A percentile compares a stretch with the other conserved stretches of the same genome.
Evolutionary conservation across 1,140 invertebrate species (phyloP).

Genomic region (Sarcophaga peregrina): DNA sequence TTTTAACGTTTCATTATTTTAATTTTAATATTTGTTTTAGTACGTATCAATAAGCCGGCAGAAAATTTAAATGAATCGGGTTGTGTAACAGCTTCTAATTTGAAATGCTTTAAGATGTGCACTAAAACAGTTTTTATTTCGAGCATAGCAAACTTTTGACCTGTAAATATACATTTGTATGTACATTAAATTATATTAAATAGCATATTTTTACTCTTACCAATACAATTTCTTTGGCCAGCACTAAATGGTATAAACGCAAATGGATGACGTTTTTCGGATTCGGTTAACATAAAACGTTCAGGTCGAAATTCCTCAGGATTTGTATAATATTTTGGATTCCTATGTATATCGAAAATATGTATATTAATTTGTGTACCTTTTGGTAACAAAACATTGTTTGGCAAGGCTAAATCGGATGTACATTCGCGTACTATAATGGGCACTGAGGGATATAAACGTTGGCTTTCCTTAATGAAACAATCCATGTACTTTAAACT

Average conservation of each 20-base stretch:
- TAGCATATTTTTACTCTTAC: conserved; percentile 42
- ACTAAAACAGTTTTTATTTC: conserved; percentile 67
- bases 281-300: conserved; percentile 76
- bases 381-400: conserved; percentile 66
- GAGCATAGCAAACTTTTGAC: conserved; percentile 68
- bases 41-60: conserved; percentile 51
- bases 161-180: conserved; percentile 43
- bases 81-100: conserved; percentile 53
- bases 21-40: conserved; percentile 51
- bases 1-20: conserved; percentile 47
- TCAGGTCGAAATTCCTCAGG: conserved; percentile 80
- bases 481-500: conserved; percentile 74
- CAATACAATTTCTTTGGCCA: conserved; percentile 61
- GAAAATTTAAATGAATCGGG: conserved; percentile 51
- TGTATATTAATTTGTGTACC: conserved; percentile 67
- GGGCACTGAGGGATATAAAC: conserved; percentile 76
- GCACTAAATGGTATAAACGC: conserved; percentile 73
- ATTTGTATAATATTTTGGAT: conserved; percentile 73
- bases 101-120: conserved; percentile 63
- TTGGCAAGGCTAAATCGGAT: conserved; percentile 66
- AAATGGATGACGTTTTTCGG: conserved; percentile 63
- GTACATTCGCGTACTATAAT: conserved; percentile 70
- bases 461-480: conserved; percentile 73
- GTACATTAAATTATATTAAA: neutral
- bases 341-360: conserved; percentile 71